Percentiles rank a stretch among this genome's conserved stretches.
phyloP scores from a whole-genome alignment of 2,113 vertebrate species.

The Thunnus thynnus region DNA sequence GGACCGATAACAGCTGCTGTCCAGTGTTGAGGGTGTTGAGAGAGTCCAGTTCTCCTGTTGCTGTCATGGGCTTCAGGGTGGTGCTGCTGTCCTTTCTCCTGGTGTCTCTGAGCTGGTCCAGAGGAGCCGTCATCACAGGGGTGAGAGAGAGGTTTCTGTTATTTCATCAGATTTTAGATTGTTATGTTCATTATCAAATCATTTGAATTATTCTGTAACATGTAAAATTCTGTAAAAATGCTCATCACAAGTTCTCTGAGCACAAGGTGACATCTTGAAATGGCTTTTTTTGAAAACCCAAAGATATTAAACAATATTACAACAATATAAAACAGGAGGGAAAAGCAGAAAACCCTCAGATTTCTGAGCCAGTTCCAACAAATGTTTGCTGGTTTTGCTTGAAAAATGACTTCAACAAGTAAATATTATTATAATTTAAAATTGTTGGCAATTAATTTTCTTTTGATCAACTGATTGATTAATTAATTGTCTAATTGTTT shows the following conservation, averaged over 20 bases:
- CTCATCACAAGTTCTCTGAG: not conserved
- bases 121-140: conserved; percentile 87
- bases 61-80: conserved; percentile 80
- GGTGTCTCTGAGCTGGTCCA: conserved; percentile 78
- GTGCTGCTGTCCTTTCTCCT: conserved; percentile 82
- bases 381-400: not conserved
- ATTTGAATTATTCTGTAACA: not conserved
- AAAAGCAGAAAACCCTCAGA: not conserved
- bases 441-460: not conserved
- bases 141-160: conserved; percentile 75
- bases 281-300: not conserved
- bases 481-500: too few relatives aligned
- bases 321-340: not conserved
- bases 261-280: not conserved
- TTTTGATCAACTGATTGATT: not conserved
- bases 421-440: too few relatives aligned
- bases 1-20: conserved; percentile 43
- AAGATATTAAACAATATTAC: not conserved
- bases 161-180: not conserved
- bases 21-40: conserved; percentile 37
- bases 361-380: not conserved
- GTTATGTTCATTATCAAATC: not conserved
- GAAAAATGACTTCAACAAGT: not conserved
- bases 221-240: not conserved
- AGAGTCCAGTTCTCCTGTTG: conserved; percentile 57